Evolutionary conservation across 2,113 vertebrate genomes (phyloP).

Genomic region (Platycercus adscitus): DNA sequence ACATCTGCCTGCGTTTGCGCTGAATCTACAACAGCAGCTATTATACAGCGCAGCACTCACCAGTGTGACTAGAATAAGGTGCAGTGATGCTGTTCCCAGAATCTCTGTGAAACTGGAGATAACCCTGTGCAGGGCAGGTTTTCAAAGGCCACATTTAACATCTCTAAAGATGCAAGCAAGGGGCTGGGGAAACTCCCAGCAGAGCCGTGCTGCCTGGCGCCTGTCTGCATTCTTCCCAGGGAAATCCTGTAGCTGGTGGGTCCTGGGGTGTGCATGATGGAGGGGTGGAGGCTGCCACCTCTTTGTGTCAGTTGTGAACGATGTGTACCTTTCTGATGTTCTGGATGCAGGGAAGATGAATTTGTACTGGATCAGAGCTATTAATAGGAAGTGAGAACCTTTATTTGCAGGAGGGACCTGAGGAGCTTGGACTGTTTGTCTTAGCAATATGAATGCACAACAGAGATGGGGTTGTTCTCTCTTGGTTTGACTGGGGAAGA

Average conservation of each 20-base stretch:
- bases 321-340: neutral
- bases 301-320: neutral
- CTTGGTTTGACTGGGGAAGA: neutral
- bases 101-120: conserved; percentile 34
- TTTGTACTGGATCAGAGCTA: neutral
- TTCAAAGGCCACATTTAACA: conserved; percentile 51
- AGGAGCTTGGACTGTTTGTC: neutral
- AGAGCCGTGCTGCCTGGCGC: conserved; percentile 53
- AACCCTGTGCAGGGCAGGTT: neutral
- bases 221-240: conserved; percentile 57
- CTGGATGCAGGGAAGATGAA: neutral
- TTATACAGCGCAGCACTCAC: fast-evolving
- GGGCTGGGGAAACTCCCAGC: neutral
- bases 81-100: neutral
- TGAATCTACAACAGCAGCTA: neutral
- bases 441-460: neutral
- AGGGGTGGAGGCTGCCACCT: neutral
- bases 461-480: neutral
- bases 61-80: neutral
- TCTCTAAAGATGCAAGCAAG: conserved; percentile 37
- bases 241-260: neutral
- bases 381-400: fast-evolving
- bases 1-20: neutral
- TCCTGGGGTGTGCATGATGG: neutral
- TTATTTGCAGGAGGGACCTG: neutral